A percentile compares a stretch with the other conserved stretches of the same genome.
Conservation (phyloP, 2,797 vertebrate species). For the Merluccius polli region DNA sequence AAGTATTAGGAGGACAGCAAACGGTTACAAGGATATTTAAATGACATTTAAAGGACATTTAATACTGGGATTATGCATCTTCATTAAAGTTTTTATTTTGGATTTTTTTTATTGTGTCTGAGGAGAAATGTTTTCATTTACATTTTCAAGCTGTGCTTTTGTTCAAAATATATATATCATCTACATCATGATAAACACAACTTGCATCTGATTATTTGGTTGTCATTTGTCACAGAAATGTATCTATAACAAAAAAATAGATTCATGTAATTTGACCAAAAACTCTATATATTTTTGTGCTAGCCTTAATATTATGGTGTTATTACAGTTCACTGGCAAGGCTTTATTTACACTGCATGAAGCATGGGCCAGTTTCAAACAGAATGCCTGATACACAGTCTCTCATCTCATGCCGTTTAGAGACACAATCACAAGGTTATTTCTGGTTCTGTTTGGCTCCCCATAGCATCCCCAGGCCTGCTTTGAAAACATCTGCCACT, state of each 20-base stretch:
- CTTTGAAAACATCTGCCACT: conserved; percentile 74
- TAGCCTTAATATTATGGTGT: background rate
- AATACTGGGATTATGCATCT: background rate
- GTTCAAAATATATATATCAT: background rate
- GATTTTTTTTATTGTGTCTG: background rate
- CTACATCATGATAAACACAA: background rate
- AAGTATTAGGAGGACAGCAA: conserved; percentile 1
- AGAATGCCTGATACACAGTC: background rate
- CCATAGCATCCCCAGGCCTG: conserved; percentile 44
- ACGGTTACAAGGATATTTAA: conserved; percentile 14
- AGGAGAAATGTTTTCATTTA: conserved; percentile 7
- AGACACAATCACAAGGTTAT: conserved; percentile 50
- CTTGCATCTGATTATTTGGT: background rate
- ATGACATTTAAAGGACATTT: conserved; percentile 11
- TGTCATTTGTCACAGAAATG: background rate
- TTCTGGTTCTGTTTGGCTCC: conserved; percentile 54
- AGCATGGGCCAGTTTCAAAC: conserved; percentile 1
- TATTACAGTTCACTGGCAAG: background rate
- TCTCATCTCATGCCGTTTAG: conserved; percentile 30
- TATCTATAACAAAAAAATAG: background rate
- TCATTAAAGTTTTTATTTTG: background rate
- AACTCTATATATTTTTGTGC: background rate
- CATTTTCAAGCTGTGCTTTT: background rate
- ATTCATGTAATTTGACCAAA: background rate
- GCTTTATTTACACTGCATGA: background rate